Conservation (phyloP, 2,113 vertebrate genomes). For the Mionectes macconnelli region DNA sequence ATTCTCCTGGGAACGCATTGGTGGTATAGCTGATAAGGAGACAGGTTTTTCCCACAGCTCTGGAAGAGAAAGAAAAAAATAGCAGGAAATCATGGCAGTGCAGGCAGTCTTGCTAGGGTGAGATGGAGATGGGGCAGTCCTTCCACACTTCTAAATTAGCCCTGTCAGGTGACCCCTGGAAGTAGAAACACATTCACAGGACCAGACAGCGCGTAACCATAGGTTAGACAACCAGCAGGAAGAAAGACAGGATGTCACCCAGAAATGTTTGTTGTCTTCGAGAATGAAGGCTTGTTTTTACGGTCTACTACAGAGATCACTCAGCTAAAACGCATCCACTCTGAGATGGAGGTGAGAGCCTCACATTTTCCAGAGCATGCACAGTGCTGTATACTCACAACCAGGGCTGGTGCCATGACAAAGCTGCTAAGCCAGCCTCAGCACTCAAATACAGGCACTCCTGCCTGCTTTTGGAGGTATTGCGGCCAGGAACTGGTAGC, state of each 20-base stretch:
- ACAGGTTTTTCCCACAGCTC: constrained; percentile 97
- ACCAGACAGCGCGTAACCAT: rapidly evolving
- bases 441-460: background rate
- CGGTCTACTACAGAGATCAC: background rate
- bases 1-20: constrained; percentile 97
- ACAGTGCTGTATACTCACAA: background rate
- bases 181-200: background rate
- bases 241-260: background rate
- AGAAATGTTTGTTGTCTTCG: background rate
- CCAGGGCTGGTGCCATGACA: background rate
- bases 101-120: background rate
- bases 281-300: background rate
- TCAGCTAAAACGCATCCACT: background rate
- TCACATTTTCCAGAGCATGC: background rate
- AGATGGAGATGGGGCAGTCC: background rate
- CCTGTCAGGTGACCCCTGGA: background rate
- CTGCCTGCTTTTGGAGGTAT: background rate
- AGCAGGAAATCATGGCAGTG: background rate
- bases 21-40: constrained; percentile 98
- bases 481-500: background rate
- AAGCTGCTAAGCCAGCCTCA: background rate
- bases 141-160: background rate
- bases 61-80: constrained; percentile 65
- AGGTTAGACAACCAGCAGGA: background rate
- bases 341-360: background rate